phyloP scores from a whole-genome alignment of 2,797 vertebrate genomes.

The Jordanella pulchra region DNA sequence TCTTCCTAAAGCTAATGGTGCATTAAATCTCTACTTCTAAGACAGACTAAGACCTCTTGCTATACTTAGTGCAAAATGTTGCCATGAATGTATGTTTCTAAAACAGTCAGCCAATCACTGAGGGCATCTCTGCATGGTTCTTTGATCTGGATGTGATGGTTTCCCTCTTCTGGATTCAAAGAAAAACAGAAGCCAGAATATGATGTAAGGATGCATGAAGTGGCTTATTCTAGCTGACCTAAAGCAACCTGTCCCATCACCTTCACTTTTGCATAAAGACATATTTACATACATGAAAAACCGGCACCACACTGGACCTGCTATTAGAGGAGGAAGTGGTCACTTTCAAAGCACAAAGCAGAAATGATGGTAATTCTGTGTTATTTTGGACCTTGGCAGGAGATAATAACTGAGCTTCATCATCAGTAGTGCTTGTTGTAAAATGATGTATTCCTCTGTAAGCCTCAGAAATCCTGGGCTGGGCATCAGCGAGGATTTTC shows the following conservation, averaged over 20 bases:
- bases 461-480: conserved; percentile 27
- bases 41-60: neutral
- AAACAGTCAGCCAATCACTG: neutral
- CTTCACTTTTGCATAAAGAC: neutral
- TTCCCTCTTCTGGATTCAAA: neutral
- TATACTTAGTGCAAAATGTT: neutral
- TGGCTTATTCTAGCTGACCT: neutral
- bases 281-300: neutral
- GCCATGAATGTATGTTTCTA: neutral
- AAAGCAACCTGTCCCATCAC: neutral
- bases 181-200: neutral
- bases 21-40: neutral
- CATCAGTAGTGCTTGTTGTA: conserved; percentile 46
- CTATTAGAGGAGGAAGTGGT: neutral
- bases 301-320: neutral
- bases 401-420: conserved; percentile 47
- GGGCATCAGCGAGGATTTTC: conserved; percentile 25
- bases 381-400: conserved; percentile 31
- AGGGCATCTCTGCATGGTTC: neutral
- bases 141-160: neutral
- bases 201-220: neutral
- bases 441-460: conserved; percentile 29
- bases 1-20: neutral
- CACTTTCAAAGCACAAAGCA: conserved; percentile 13
- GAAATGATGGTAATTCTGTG: conserved; percentile 20